These are phyloP conservation scores for Enhydra lutris DNA, from an alignment of 2,113 vertebrate species.

Conservation along the genomic window DNA sequence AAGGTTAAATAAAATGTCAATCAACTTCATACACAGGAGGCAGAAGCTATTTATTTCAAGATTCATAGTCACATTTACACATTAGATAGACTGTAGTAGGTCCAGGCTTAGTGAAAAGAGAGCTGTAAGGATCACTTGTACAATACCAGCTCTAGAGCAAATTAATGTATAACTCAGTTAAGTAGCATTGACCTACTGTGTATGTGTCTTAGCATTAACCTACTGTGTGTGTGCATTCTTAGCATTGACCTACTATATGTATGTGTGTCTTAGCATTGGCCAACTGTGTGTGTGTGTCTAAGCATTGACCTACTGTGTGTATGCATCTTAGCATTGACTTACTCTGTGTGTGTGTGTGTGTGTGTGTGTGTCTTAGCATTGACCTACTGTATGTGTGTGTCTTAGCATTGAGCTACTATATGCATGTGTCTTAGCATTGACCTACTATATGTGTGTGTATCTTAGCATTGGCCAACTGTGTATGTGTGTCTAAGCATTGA, in stretches of 20 bases:
- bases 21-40: neutral
- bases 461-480: too few relatives aligned
- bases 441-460: constrained; percentile 9
- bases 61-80: neutral
- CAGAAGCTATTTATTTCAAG: neutral
- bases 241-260: too few relatives aligned
- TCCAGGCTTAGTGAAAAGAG: neutral
- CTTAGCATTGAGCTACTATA: too few relatives aligned
- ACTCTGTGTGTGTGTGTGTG: too few relatives aligned
- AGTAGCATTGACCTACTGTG: constrained; percentile 44
- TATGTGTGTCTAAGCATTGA: too few relatives aligned
- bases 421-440: neutral
- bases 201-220: neutral
- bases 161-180: constrained; percentile 39
- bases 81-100: neutral
- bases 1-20: constrained; percentile 5
- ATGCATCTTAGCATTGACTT: too few relatives aligned
- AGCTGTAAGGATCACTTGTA: neutral
- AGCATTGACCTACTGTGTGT: too few relatives aligned
- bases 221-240: neutral
- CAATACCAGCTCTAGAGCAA: neutral
- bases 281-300: neutral
- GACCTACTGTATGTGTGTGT: neutral
- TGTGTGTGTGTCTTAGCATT: neutral
- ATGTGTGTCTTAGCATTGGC: neutral